Conservation (phyloP, 2,797 vertebrate species). For the Sebastes matsubarae region DNA sequence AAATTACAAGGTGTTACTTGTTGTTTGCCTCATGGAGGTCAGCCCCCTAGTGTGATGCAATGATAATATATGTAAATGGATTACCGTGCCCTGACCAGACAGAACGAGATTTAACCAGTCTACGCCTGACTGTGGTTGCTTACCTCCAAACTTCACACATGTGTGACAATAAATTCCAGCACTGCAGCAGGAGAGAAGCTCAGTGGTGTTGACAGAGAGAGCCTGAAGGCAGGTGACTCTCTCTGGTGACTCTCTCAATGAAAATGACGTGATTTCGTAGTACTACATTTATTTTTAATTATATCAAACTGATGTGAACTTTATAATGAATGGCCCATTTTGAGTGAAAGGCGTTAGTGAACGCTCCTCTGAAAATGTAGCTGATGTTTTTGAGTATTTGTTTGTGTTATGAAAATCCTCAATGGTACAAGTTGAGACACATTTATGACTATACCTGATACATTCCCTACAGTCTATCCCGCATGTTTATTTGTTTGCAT, state of each 20-base stretch:
- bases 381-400: neutral
- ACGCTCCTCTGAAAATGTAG: neutral
- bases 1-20: constrained; percentile 23
- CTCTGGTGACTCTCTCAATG: neutral
- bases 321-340: neutral
- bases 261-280: neutral
- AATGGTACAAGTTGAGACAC: neutral
- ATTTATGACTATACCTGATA: neutral
- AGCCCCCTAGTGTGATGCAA: constrained; percentile 66
- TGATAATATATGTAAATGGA: constrained; percentile 80
- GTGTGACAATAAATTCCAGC: constrained; percentile 72
- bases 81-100: constrained; percentile 70
- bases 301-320: neutral
- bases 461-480: neutral
- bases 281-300: neutral
- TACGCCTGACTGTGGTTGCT: constrained; percentile 65
- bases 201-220: constrained; percentile 27
- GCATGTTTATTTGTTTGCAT: constrained; percentile 1
- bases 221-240: neutral
- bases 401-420: neutral
- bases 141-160: constrained; percentile 71
- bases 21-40: constrained; percentile 57
- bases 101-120: constrained; percentile 82
- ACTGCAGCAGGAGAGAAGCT: constrained; percentile 17
- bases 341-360: neutral